Conservation (phyloP, 2,113 vertebrate genomes). For the Nothoprocta pentlandii region DNA sequence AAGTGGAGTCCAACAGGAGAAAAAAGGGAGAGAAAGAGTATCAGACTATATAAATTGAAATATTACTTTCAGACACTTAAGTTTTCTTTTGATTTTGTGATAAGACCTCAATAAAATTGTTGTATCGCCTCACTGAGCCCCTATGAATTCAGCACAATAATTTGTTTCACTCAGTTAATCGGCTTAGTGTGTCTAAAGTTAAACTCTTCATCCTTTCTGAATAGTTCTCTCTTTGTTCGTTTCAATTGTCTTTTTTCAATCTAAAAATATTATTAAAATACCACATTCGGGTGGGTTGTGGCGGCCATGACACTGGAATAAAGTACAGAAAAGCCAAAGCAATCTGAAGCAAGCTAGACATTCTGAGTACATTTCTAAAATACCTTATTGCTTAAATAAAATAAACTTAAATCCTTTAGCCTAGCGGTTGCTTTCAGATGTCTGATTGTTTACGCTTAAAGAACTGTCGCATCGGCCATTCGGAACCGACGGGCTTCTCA, state of each 20-base stretch:
- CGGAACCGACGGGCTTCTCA: background rate
- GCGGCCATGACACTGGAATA: background rate
- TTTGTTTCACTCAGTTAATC: background rate
- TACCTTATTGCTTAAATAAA: slow-evolving; percentile 65
- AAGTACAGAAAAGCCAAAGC: slow-evolving; percentile 33
- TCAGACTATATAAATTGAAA: background rate
- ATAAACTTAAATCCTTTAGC: slow-evolving; percentile 56
- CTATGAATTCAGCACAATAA: background rate
- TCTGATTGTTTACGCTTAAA: slow-evolving; percentile 60
- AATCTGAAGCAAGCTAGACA: slow-evolving; percentile 25
- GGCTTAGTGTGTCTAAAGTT: slow-evolving; percentile 4
- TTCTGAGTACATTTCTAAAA: slow-evolving; percentile 67
- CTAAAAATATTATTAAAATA: slow-evolving; percentile 44
- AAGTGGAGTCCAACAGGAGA: slow-evolving; percentile 9
- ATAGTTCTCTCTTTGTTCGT: slow-evolving; percentile 8
- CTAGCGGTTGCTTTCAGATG: slow-evolving; percentile 67
- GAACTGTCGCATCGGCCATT: slow-evolving; percentile 13
- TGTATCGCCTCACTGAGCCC: background rate
- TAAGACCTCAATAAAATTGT: background rate
- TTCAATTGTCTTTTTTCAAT: background rate
- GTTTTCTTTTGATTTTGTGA: slow-evolving; percentile 31
- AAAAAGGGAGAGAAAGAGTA: background rate
- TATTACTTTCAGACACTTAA: background rate
- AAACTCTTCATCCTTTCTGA: background rate
- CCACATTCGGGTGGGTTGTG: slow-evolving; percentile 35